Percentiles rank a stretch among this genome's conserved stretches.
These are phyloP conservation scores for Periparus ater DNA, from an alignment of 2,797 vertebrate genomes.

Conservation along the genomic window DNA sequence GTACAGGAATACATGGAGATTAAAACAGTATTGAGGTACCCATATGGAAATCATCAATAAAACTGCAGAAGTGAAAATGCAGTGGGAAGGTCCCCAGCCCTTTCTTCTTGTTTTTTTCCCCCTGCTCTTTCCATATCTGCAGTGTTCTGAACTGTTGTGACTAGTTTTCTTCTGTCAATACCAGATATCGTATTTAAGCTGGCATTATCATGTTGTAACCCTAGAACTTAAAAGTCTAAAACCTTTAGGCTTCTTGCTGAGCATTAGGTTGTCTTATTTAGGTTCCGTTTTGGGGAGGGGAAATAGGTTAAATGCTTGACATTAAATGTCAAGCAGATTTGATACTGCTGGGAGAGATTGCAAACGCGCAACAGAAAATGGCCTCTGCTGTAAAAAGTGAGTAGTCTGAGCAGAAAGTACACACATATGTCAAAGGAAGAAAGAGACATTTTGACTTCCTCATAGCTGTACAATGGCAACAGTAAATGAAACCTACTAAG, in stretches of 20 bases:
- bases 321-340: neutral
- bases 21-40: neutral
- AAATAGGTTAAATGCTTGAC: neutral
- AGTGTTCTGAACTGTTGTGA: neutral
- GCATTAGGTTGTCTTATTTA: neutral
- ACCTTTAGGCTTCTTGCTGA: neutral
- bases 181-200: neutral
- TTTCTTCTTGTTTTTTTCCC: neutral
- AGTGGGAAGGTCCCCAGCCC: neutral
- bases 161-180: neutral
- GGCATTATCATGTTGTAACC: neutral
- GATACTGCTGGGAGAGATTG: neutral
- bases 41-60: neutral
- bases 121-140: neutral
- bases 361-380: neutral
- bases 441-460: neutral
- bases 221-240: neutral
- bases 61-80: neutral
- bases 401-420: neutral
- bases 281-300: neutral
- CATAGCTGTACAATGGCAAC: neutral
- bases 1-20: neutral
- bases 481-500: neutral
- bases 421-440: neutral
- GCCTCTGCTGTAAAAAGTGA: neutral